Evolutionary conservation across 2,888 invertebrate genomes (phyloP).

Genomic region (Phaedon cochleariae): DNA sequence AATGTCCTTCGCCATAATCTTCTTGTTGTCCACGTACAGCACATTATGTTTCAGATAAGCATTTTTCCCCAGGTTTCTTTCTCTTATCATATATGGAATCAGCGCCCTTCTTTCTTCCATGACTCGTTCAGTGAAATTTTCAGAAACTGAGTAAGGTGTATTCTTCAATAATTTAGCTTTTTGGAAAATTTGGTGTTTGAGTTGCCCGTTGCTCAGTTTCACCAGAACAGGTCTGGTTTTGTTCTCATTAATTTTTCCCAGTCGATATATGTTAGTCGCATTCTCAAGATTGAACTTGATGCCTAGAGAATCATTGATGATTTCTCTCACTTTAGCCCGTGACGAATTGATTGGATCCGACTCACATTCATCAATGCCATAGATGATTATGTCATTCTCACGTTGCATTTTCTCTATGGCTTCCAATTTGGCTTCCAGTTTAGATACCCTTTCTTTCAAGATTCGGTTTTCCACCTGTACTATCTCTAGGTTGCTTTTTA

Average conservation of each 20-base stretch:
- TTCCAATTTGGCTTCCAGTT: conserved; percentile 11
- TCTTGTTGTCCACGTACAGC: conserved; percentile 8
- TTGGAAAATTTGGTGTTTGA: conserved; percentile 13
- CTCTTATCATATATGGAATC: conserved; percentile 3
- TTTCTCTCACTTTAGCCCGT: conserved; percentile 3
- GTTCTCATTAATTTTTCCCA: conserved; percentile 8
- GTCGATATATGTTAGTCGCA: conserved; percentile 5
- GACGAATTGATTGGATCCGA: neutral
- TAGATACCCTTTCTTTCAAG: conserved; percentile 13
- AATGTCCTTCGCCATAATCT: conserved; percentile 3
- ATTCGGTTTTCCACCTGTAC: conserved; percentile 9
- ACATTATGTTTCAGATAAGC: conserved; percentile 9
- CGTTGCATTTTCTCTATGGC: conserved; percentile 8
- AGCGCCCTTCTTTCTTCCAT: conserved; percentile 12
- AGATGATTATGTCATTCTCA: conserved; percentile 8
- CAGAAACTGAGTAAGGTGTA: conserved; percentile 5
- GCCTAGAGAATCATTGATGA: conserved; percentile 4
- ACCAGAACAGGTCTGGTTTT: conserved; percentile 13
- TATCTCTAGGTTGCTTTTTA: conserved; percentile 8
- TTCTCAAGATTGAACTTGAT: conserved; percentile 9
- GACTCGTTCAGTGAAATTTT: conserved; percentile 11
- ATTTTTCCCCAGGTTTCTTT: conserved; percentile 6
- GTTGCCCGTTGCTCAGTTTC: conserved; percentile 12
- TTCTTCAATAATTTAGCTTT: neutral
- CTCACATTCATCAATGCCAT: conserved; percentile 4